Evolutionary conservation across 2,888 invertebrate genomes (phyloP).

Genomic region (Pseudeuparius sepicola): DNA sequence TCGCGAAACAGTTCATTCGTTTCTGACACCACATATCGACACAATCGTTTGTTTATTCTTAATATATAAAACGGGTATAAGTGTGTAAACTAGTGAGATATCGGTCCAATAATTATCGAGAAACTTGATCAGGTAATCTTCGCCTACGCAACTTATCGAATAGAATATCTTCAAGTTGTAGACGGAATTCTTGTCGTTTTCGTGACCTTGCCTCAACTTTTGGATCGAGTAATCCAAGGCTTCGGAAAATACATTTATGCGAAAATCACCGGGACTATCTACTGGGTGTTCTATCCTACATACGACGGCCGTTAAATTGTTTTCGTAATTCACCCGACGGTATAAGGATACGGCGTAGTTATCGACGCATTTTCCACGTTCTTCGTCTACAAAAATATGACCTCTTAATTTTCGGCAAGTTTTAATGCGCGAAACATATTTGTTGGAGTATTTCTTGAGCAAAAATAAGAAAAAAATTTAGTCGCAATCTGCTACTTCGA

Average conservation of each 20-base stretch:
- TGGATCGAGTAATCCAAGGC: slow-evolving; percentile 44
- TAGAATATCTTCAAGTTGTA: slow-evolving; percentile 70
- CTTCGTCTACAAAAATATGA: slow-evolving; percentile 59
- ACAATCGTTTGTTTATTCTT: slow-evolving; percentile 75
- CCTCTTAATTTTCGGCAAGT: too few relatives aligned
- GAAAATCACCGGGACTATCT: slow-evolving; percentile 21
- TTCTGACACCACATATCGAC: slow-evolving; percentile 71
- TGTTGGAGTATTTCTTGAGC: too few relatives aligned
- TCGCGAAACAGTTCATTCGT: slow-evolving; percentile 42
- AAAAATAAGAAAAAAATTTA: too few relatives aligned
- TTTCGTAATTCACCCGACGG: slow-evolving; percentile 81
- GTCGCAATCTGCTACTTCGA: too few relatives aligned
- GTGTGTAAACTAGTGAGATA: slow-evolving; percentile 55
- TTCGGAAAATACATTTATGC: slow-evolving; percentile 43
- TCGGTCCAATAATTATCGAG: slow-evolving; percentile 23
- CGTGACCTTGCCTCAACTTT: slow-evolving; percentile 45
- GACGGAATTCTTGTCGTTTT: slow-evolving; percentile 46
- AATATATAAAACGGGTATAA: slow-evolving; percentile 69
- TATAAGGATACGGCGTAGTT: slow-evolving; percentile 75
- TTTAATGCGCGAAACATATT: background rate
- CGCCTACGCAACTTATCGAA: slow-evolving; percentile 43
- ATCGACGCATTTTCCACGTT: slow-evolving; percentile 78
- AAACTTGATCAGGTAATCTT: slow-evolving; percentile 10
- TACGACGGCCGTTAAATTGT: slow-evolving; percentile 75
- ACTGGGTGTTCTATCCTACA: slow-evolving; percentile 54